A percentile compares a stretch with the other conserved stretches of the same genome.
Evolutionary conservation across 2,797 vertebrate species (phyloP).

Genomic region (Anguilla pacifica): DNA sequence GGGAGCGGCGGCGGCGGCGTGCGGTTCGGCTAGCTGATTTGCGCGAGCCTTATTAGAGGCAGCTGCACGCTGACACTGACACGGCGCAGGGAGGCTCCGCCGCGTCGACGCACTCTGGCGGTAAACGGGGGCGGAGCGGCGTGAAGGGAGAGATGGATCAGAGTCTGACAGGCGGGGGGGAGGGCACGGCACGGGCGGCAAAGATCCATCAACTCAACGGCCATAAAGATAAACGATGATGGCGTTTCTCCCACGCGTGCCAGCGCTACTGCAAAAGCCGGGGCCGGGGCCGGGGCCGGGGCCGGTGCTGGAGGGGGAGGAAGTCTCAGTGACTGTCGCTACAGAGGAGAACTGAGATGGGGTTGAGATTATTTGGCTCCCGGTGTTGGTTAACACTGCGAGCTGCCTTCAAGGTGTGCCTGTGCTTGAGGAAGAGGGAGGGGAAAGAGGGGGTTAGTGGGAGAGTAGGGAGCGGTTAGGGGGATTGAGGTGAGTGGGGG

Average conservation of each 20-base stretch:
- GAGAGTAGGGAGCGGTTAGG: neutral
- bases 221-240: neutral
- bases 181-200: neutral
- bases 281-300: neutral
- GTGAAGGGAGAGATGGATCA: neutral
- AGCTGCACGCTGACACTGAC: neutral
- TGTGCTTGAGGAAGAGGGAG: conserved; percentile 32
- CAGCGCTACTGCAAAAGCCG: neutral
- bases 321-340: neutral
- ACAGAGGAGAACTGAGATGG: conserved; percentile 41
- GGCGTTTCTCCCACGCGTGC: neutral
- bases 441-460: conserved; percentile 41
- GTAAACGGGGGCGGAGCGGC: neutral
- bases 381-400: neutral
- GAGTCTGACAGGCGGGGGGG: neutral
- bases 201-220: neutral
- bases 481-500: no score
- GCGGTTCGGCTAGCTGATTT: neutral
- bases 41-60: neutral
- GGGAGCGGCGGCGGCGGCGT: no score
- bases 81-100: neutral
- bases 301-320: neutral
- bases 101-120: neutral
- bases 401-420: neutral
- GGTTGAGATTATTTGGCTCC: neutral